Base-by-base conservation (phyloP, 1,140 invertebrate species). In the Yoshiicerus persimilis region DNA sequence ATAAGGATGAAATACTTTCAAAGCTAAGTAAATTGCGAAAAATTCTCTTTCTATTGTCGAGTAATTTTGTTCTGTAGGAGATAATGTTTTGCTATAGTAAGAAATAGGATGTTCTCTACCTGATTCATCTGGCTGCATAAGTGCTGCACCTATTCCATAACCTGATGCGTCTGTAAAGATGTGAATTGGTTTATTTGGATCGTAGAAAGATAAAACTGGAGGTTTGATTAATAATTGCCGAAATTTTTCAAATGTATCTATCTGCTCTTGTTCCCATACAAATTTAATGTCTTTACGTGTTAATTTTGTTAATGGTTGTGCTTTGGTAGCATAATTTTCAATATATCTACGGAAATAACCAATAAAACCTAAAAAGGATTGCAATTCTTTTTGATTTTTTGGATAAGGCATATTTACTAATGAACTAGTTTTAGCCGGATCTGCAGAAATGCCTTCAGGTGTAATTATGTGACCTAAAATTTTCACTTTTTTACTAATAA, bases 261-360 rank as follows among this genome's bases (percentile, higher is more conserved):
- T 32, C 25, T 88, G 88, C 87, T 77, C 30, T 38, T 83, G 64
- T 5, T 23, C 83, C 90, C 89, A 86, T 47, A 47, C 30, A 32
- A 86, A 90, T 3, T 75, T 80, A 5, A 20, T 25, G 8, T 87
- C 89, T 86, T 92, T 92, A 75, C 88, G 91, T 6, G 91, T 86
- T 23, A 92, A 56, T 27, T 92, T 75, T 23, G 91, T 91, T 11
- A 92, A 66, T 3, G 92, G 91, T 16, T 23, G 38, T 1, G 90
- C 86, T 23, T 90, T 85, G 9, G 70, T 41, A 13, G 91, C 38
- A 77, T 91, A 92, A 56, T 90, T 70, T 20, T 88, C 86, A 0
- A 92, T 91, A 91, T 92, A 94, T 89, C 92, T 91, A 8, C 92
- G 88, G 85, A 93, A 92, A 89, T 92, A 93, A 39, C 93, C 92